Conservation (phyloP, 2,797 vertebrate genomes). For the Hozukius guyotensis region DNA sequence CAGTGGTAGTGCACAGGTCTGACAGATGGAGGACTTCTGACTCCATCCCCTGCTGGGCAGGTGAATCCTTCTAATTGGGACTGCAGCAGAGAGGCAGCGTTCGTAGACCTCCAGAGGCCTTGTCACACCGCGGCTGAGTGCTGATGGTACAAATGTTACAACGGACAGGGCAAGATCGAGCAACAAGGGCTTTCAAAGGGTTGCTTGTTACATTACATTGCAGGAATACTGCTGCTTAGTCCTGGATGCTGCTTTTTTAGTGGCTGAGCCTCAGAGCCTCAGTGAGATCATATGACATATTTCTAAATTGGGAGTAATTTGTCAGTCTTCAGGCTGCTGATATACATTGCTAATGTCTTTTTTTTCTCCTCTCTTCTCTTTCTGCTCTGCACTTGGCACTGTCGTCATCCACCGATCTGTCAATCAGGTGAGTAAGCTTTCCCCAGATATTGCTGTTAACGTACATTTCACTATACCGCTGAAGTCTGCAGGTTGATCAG, state of each 20-base stretch:
- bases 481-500: neutral
- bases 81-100: conserved; percentile 32
- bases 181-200: conserved; percentile 25
- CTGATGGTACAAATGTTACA: conserved; percentile 49
- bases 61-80: conserved; percentile 80
- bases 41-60: conserved; percentile 50
- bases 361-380: neutral
- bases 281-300: neutral
- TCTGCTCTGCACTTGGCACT: neutral
- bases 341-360: neutral
- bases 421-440: conserved; percentile 52
- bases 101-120: conserved; percentile 53
- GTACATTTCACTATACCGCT: neutral
- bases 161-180: neutral
- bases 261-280: neutral
- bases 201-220: conserved; percentile 8
- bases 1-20: conserved; percentile 40
- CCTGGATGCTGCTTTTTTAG: neutral
- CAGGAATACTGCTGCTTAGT: neutral
- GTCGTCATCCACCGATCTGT: neutral
- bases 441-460: neutral
- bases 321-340: neutral
- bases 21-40: conserved; percentile 64
- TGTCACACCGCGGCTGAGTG: conserved; percentile 35
- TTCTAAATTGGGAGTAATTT: neutral